A percentile compares a stretch with the other conserved stretches of the same genome.
Conservation (phyloP, 2,113 vertebrate genomes). For the Ifrita kowaldi region DNA sequence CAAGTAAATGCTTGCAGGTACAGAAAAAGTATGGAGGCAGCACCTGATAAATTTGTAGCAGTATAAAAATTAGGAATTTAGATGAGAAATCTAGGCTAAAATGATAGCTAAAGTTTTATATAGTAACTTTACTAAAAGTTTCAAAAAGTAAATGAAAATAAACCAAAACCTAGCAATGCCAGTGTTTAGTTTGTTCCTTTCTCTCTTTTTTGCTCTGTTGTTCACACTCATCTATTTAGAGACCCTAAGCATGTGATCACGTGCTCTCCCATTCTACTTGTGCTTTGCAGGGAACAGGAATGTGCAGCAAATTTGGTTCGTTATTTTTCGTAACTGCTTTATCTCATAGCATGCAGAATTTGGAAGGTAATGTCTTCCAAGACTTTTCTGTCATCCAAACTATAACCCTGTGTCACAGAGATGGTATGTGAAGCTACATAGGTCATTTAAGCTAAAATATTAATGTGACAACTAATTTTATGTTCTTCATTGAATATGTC, state of each 20-base stretch:
- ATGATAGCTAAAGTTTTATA: not conserved
- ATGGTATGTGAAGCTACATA: not conserved
- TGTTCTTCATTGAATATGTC: not conserved
- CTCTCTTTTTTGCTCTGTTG: not conserved
- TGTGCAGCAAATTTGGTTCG: not conserved
- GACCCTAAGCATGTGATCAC: not conserved
- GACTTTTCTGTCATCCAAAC: not conserved
- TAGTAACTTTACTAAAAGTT: not conserved
- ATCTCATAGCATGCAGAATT: not conserved
- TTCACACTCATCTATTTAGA: not conserved
- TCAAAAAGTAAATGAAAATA: not conserved
- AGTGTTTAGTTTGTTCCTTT: not conserved
- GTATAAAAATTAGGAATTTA: not conserved
- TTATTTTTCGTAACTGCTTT: not conserved
- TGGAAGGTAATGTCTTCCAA: not conserved
- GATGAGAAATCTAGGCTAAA: not conserved
- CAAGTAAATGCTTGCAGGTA: not conserved
- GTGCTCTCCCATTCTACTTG: not conserved
- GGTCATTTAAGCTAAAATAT: not conserved
- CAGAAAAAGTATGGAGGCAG: not conserved
- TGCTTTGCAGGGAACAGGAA: not conserved
- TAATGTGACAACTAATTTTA: not conserved
- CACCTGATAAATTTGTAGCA: not conserved
- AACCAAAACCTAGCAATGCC: not conserved
- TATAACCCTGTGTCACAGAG: not conserved